These are phyloP conservation scores for Phyllopteryx taeniolatus DNA, from an alignment of 2,113 vertebrate genomes.

Conservation along the genomic window DNA sequence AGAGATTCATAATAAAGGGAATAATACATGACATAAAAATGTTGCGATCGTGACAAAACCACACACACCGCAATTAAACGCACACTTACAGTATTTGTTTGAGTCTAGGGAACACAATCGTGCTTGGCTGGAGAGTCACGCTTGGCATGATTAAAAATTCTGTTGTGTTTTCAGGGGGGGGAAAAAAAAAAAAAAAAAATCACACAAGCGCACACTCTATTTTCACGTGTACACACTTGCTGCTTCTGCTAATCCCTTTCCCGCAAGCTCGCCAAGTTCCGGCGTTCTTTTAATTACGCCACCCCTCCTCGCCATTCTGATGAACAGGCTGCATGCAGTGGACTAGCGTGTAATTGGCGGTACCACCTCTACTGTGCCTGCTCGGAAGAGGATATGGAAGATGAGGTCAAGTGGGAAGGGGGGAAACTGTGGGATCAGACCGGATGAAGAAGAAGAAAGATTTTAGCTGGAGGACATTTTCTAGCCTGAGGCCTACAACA, in stretches of 20 bases:
- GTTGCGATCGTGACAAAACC: too few species aligned
- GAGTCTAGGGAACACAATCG: background rate
- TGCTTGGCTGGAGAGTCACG: background rate
- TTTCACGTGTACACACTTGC: background rate
- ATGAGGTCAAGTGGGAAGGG: background rate
- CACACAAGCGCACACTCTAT: background rate
- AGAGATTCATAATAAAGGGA: too few species aligned
- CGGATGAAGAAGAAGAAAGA: constrained; percentile 2
- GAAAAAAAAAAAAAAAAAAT: too few species aligned
- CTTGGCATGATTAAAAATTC: background rate
- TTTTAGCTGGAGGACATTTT: constrained; percentile 2
- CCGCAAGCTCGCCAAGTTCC: constrained; percentile 35
- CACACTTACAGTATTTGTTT: background rate
- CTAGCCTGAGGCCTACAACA: background rate
- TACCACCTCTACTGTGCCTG: background rate
- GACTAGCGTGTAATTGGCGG: constrained; percentile 26
- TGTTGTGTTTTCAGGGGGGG: background rate
- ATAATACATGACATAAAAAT: too few species aligned
- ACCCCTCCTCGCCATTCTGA: background rate
- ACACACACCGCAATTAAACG: background rate
- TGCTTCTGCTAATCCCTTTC: constrained; percentile 34
- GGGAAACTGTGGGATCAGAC: constrained; percentile 14
- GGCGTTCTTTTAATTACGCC: constrained; percentile 30
- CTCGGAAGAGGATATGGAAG: background rate
- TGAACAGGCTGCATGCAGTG: constrained; percentile 18